Evolutionary conservation across 2,113 vertebrate genomes (phyloP).

Genomic region (Syrmaticus mikado): DNA sequence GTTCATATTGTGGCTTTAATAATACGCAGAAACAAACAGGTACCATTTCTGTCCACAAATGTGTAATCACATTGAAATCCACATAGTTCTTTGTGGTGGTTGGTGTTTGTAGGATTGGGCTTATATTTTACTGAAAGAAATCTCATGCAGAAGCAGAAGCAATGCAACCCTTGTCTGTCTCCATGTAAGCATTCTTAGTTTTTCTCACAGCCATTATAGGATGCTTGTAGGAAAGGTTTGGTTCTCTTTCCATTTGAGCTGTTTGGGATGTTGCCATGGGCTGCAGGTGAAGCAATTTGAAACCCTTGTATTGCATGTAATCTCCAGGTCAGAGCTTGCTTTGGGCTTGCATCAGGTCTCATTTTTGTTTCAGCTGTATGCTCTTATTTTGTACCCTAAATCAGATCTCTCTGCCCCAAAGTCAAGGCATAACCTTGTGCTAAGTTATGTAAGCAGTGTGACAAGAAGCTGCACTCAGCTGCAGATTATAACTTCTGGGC

Average conservation of each 20-base stretch:
- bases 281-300: not conserved
- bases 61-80: not conserved
- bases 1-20: not conserved
- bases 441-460: accelerated
- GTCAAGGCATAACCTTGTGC: not conserved
- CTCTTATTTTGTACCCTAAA: not conserved
- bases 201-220: not conserved
- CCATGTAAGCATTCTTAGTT: not conserved
- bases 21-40: not conserved
- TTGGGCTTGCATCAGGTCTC: not conserved
- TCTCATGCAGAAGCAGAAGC: not conserved
- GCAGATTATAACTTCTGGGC: not conserved
- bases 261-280: conserved; percentile 24
- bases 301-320: not conserved
- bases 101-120: not conserved
- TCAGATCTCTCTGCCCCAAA: not conserved
- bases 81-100: not conserved
- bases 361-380: not conserved
- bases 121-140: not conserved
- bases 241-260: not conserved
- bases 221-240: not conserved
- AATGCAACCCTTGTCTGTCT: not conserved
- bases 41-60: not conserved
- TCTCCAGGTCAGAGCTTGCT: not conserved
- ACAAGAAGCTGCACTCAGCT: not conserved